Base-by-base conservation (phyloP, 2,113 vertebrate genomes). In the Hyperopisus bebe region DNA sequence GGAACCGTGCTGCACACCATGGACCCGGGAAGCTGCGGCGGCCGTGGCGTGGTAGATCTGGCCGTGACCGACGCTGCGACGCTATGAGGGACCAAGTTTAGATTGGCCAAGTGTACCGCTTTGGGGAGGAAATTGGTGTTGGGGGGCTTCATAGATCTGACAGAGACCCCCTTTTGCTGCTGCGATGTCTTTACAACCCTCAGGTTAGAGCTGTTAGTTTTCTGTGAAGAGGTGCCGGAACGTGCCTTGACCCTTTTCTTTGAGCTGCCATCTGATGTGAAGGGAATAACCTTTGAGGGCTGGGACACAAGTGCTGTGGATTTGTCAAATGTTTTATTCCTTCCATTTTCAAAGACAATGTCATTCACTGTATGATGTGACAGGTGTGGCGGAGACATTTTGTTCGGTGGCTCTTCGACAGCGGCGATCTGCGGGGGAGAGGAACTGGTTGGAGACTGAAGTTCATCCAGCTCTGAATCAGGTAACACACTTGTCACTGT, bases 61-160 rank as follows among this genome's bases (percentile, higher is more conserved):
- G 97, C 97, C 0, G 97, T 94, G 5, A 98, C 98, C 0, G 98
- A 98, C 0, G 97, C 97, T 0, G 98, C 97, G 0, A 99, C 98
- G 0, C 98, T 99, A 91, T 99, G 98, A 0, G 98, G 98, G 19
- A 99, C 98, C 88, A 99, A 93, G 92, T 99, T 99, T 91, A 99
- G 96, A 91, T 97, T 99, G n/a, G 98, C 98, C 91, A 99, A 93
- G 94, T 99, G 98, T 92, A 99, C 96, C 0, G 98, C 98, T 94
- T 99, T 99, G 88, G 98, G 98, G 58, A 99, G 96, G 19, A 97
- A 96, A 90, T 89, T 97, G 89, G 97, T 94, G 10, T 93, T 92
- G 44, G 94, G n/a, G 0, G 39, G 3, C 0, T 35, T 90, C 0
- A 95, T 93, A 0, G 93, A 87, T 89, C 94, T 94, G 0, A 55